These are phyloP conservation scores for Acleris literana DNA, from an alignment of 2,888 invertebrate species.

Conservation along the genomic window DNA sequence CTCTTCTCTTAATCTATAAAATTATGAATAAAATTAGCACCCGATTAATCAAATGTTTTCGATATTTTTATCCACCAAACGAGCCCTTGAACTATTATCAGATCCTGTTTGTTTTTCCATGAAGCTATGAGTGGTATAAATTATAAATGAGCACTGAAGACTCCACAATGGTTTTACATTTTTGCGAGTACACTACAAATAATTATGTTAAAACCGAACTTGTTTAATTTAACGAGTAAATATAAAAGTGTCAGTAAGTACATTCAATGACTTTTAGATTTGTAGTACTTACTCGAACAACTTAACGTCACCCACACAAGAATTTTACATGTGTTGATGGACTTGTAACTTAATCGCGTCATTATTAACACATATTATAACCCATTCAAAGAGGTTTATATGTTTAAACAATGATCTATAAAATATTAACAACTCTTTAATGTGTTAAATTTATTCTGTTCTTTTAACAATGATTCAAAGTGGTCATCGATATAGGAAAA, in stretches of 20 bases:
- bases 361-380: not conserved
- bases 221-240: slow-evolving; percentile 12
- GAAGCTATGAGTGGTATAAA: slow-evolving; percentile 27
- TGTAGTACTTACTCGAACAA: too few relatives aligned
- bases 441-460: slow-evolving; percentile 12
- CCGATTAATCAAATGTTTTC: not conserved
- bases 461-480: slow-evolving; percentile 9
- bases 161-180: slow-evolving; percentile 17
- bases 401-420: slow-evolving; percentile 27
- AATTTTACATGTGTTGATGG: not conserved
- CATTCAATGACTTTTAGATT: too few relatives aligned
- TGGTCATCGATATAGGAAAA: too few relatives aligned
- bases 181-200: slow-evolving; percentile 11
- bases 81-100: slow-evolving; percentile 34
- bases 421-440: slow-evolving; percentile 16
- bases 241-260: not conserved
- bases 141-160: slow-evolving; percentile 23
- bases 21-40: slow-evolving; percentile 1
- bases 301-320: too few relatives aligned
- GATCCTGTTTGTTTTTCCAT: slow-evolving; percentile 32
- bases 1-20: too few relatives aligned
- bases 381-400: slow-evolving; percentile 14
- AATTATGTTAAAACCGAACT: not conserved
- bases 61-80: slow-evolving; percentile 2
- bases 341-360: not conserved